Conservation (phyloP, 2,113 vertebrate genomes). For the Genyomyrus donnyi region DNA sequence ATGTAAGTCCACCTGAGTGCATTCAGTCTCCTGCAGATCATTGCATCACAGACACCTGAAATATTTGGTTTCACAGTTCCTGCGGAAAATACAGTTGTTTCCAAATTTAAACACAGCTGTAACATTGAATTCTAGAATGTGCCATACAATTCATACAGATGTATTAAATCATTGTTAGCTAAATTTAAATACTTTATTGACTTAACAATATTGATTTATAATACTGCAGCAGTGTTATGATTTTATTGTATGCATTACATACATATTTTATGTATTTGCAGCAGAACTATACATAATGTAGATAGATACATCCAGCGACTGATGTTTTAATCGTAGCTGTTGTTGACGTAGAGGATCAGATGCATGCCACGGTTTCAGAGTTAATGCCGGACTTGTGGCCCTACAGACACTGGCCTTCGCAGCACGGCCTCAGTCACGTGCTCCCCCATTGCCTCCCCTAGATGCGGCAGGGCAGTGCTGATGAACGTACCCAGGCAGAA, state of each 20-base stretch:
- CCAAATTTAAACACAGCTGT: background rate
- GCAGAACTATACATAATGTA: background rate
- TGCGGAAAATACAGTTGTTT: background rate
- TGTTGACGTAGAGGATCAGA: background rate
- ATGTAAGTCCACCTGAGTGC: slow-evolving; percentile 18
- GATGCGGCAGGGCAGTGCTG: background rate
- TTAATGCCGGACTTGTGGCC: background rate
- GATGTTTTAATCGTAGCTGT: background rate
- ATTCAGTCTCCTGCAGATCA: background rate
- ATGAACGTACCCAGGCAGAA: background rate
- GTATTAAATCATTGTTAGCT: background rate
- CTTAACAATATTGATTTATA: background rate
- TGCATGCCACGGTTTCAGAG: background rate
- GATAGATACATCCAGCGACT: background rate
- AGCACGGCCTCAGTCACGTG: background rate
- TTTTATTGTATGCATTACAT: background rate
- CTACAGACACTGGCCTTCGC: background rate
- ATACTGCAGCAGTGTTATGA: background rate
- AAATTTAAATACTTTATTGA: background rate
- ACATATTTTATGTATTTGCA: background rate
- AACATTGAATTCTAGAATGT: background rate
- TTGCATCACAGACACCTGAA: background rate
- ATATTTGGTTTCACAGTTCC: background rate
- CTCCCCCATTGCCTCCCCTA: background rate
- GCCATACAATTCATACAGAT: background rate